Evolutionary conservation across 2,888 invertebrate genomes (phyloP), one percentile per base, ranked within the genome.

Genomic region (Cinara cedri): DNA sequence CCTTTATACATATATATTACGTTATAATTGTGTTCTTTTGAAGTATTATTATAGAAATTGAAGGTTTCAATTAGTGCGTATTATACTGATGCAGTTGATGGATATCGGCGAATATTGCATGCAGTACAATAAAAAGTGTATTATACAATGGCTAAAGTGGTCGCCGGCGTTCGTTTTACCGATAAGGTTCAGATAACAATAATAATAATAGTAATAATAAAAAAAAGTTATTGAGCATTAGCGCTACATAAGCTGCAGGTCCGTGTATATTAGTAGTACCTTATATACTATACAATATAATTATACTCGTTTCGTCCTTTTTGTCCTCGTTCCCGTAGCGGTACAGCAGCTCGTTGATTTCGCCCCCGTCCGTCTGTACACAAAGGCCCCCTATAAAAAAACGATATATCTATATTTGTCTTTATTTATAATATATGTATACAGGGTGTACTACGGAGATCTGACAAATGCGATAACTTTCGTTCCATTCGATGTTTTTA

Each of bases 331-430:
- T 34, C 49, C 6, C 49, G 55, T 26, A n/a, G n/a, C n/a, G n/a
- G 9, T 6, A 19, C 26, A 34, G 4, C 34, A 34, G 34, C 34
- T 51, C 9, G 19, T 63, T 85, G 1, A 65, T 14, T 86, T 85
- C n/a, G n/a, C 86, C 86, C 85, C 85, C 84, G 68, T 85, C 85
- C 85, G 84, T 84, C 85, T 86, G 86, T 87, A 65, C 72, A 72
- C 72, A 72, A 72, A 46, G 72, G 8, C 24, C 65, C 71, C 24
- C 51, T n/a, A 42, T 74, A 63, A 21, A 54, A 11, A 46, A 42
- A 34, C 44, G 24, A 14, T 57, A 8, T 44, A 34, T 1, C n/a
- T 60, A 14, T 54, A 44, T 44, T 55, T 66, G 60, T 76, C n/a
- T n/a, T n/a, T n/a, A n/a, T n/a, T n/a, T n/a, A n/a, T n/a, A n/a